These are phyloP conservation scores for Siniperca undulata DNA, from an alignment of 2,797 vertebrate species.

Conservation along the genomic window DNA sequence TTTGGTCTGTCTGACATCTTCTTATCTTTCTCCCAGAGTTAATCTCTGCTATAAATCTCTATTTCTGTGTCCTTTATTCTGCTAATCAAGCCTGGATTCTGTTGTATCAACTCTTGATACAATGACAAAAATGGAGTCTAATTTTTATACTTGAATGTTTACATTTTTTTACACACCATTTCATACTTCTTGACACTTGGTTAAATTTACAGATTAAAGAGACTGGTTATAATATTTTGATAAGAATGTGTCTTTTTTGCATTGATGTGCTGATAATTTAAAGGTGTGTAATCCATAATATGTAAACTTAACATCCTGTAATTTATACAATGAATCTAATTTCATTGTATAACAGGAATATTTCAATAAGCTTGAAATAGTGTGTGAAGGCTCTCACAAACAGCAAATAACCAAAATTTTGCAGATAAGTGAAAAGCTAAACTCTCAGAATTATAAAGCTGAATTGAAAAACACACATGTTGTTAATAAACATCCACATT, in stretches of 20 bases:
- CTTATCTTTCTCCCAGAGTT: slow-evolving; percentile 27
- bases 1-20: slow-evolving; percentile 37
- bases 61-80: slow-evolving; percentile 5
- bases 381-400: background rate
- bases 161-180: background rate
- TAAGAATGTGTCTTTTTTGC: background rate
- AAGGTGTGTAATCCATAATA: background rate
- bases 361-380: background rate
- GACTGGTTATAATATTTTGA: background rate
- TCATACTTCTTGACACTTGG: background rate
- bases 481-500: background rate
- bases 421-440: background rate
- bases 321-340: background rate
- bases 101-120: background rate
- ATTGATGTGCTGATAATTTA: background rate
- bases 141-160: background rate
- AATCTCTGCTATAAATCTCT: slow-evolving; percentile 33
- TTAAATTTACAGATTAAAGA: background rate
- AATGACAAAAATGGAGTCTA: background rate
- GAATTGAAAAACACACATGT: background rate
- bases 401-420: background rate
- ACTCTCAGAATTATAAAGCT: background rate
- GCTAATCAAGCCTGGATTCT: slow-evolving; percentile 19
- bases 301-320: background rate
- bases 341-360: background rate